These are phyloP conservation scores for Leptinotarsa defecta DNA, from an alignment of 1,140 invertebrate genomes.

Conservation along the genomic window DNA sequence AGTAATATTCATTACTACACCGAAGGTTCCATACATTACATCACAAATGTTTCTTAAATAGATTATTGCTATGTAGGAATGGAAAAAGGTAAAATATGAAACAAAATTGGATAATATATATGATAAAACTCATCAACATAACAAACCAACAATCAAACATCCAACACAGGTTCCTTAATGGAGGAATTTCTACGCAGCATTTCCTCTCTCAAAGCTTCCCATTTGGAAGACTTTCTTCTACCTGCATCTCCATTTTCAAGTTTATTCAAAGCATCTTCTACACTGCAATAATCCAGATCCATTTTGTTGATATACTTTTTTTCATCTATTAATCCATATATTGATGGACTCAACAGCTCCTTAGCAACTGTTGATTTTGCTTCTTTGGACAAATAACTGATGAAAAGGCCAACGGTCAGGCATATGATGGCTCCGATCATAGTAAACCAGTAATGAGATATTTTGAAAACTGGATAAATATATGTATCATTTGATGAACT, in stretches of 20 bases:
- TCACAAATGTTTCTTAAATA: too few relatives aligned
- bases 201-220: slow-evolving; percentile 28
- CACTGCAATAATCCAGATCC: neutral
- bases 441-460: slow-evolving; percentile 52
- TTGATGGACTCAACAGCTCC: slow-evolving; percentile 45
- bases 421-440: slow-evolving; percentile 41
- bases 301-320: slow-evolving; percentile 20
- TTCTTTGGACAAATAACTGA: slow-evolving; percentile 48
- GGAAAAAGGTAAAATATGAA: too few relatives aligned
- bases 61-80: too few relatives aligned
- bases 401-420: slow-evolving; percentile 45
- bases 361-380: slow-evolving; percentile 40
- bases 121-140: too few relatives aligned
- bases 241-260: neutral
- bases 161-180: too few relatives aligned
- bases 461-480: slow-evolving; percentile 35
- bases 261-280: slow-evolving; percentile 6
- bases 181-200: slow-evolving; percentile 37
- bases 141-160: too few relatives aligned
- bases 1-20: too few relatives aligned
- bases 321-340: slow-evolving; percentile 15
- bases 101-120: too few relatives aligned
- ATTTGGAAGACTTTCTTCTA: slow-evolving; percentile 3
- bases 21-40: too few relatives aligned
- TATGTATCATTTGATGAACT: neutral